Conservation (phyloP, 1,140 invertebrate genomes). For the Babylonia areolata region DNA sequence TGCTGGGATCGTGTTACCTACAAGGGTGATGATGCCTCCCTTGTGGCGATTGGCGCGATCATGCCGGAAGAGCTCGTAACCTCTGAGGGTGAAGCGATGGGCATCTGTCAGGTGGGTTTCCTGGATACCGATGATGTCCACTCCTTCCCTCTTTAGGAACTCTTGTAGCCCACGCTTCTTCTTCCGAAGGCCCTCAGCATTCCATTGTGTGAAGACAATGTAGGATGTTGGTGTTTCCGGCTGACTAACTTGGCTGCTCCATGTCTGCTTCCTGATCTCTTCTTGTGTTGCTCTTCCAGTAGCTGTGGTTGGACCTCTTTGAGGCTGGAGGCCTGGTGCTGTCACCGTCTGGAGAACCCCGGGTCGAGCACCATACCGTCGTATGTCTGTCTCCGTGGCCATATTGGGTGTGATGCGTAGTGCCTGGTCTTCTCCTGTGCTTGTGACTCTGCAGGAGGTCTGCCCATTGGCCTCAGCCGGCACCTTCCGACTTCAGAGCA, state of each 20-base stretch:
- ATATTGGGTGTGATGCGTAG: constrained; percentile 10
- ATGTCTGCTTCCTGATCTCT: neutral
- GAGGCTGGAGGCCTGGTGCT: neutral
- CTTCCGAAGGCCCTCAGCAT: constrained; percentile 35
- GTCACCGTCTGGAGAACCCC: constrained; percentile 36
- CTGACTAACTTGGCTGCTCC: neutral
- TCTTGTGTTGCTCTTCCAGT: constrained; percentile 18
- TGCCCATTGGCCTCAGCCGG: constrained; percentile 25
- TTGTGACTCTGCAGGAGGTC: neutral
- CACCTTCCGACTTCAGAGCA: constrained; percentile 29
- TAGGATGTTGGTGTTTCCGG: constrained; percentile 10
- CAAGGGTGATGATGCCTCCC: constrained; percentile 34
- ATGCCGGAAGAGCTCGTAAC: constrained; percentile 14
- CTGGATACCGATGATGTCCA: constrained; percentile 39
- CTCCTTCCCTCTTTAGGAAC: constrained; percentile 23
- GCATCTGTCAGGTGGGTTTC: constrained; percentile 39
- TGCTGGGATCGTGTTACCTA: constrained; percentile 36
- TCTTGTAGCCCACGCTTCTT: constrained; percentile 41
- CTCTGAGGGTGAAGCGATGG: constrained; percentile 26
- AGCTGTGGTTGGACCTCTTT: constrained; percentile 8
- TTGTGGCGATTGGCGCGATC: constrained; percentile 25
- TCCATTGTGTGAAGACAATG: constrained; percentile 33
- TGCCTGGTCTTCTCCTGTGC: neutral
- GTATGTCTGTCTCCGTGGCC: constrained; percentile 29
- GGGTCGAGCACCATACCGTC: constrained; percentile 39